phyloP scores from a whole-genome alignment of 2,797 vertebrate genomes.

The Sebastes vulpes region DNA sequence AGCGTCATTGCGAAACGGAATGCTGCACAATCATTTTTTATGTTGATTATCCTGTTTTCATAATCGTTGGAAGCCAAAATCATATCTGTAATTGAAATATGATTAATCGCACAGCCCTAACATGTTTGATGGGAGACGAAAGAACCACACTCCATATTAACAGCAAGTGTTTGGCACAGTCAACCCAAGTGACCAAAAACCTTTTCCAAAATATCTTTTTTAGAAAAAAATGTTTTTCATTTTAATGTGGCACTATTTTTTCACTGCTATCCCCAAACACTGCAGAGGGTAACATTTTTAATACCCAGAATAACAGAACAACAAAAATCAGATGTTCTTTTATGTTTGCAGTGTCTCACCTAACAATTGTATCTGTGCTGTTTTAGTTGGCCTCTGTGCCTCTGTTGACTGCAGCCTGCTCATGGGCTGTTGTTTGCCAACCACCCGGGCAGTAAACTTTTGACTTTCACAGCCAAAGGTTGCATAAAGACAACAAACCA shows the following conservation, averaged over 20 bases:
- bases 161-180: not conserved
- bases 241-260: not conserved
- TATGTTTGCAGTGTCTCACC: not conserved
- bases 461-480: constrained; percentile 38
- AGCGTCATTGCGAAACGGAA: too few relatives aligned
- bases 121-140: not conserved
- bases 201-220: not conserved
- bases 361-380: not conserved
- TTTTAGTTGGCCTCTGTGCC: not conserved
- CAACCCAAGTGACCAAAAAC: not conserved
- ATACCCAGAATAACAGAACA: not conserved
- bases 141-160: not conserved
- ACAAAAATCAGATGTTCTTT: not conserved
- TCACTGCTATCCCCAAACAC: not conserved
- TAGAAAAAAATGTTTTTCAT: not conserved
- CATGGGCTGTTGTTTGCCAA: constrained; percentile 12
- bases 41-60: too few relatives aligned
- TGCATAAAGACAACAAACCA: constrained; percentile 24
- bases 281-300: not conserved
- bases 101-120: too few relatives aligned
- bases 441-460: constrained; percentile 1
- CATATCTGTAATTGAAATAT: too few relatives aligned
- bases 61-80: too few relatives aligned
- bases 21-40: too few relatives aligned
- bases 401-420: not conserved